Conservation (phyloP, 2,797 vertebrate genomes). For the Tapera naevia region DNA sequence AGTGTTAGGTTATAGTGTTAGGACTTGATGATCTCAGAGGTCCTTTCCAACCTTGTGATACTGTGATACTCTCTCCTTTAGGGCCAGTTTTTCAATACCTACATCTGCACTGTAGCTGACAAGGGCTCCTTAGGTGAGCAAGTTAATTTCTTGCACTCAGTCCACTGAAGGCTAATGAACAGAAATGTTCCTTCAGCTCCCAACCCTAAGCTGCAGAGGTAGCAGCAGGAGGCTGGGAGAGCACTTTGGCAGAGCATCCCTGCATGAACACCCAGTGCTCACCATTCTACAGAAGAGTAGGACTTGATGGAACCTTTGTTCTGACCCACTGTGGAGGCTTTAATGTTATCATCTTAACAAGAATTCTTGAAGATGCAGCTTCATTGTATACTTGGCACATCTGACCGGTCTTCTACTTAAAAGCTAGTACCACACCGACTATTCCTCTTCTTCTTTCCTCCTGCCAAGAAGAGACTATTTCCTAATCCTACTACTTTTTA, state of each 20-base stretch:
- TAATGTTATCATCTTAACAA: neutral
- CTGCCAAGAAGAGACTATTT: neutral
- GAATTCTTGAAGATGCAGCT: neutral
- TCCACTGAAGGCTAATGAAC: neutral
- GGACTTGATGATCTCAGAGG: too few species aligned
- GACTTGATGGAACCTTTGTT: neutral
- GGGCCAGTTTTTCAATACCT: neutral
- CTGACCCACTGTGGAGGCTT: neutral
- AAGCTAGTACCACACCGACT: neutral
- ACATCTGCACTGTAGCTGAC: neutral
- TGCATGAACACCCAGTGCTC: neutral
- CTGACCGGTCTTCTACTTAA: neutral
- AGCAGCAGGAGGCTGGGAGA: fast-evolving
- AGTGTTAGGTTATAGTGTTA: too few species aligned
- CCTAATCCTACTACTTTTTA: neutral
- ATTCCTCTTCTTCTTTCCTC: neutral
- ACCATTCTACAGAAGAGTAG: neutral
- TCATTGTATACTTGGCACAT: neutral
- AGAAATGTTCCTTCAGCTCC: neutral
- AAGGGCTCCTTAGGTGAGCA: neutral
- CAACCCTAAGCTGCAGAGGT: neutral
- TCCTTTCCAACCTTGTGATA: too few species aligned
- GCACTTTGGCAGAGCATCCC: neutral
- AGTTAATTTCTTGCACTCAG: neutral
- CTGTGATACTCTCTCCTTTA: neutral